Evolutionary conservation across 2,113 vertebrate genomes (phyloP).

Genomic region (Atherinomorus stipes): DNA sequence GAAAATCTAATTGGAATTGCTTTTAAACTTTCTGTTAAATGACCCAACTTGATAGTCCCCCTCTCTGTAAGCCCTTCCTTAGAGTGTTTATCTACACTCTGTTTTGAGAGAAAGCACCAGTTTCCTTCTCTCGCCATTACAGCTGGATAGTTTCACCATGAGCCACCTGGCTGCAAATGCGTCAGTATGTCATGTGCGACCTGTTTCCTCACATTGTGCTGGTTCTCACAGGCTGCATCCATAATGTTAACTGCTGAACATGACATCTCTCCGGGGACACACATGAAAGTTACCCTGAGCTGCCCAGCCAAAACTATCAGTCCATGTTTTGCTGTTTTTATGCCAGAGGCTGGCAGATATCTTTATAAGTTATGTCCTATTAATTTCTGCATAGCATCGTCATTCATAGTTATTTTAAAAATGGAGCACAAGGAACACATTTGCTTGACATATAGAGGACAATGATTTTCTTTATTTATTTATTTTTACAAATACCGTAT

Average conservation of each 20-base stretch:
- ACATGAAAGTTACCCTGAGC: background rate
- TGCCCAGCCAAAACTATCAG: conserved; percentile 10
- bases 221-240: conserved; percentile 14
- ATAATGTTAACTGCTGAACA: conserved; percentile 29
- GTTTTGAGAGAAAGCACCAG: conserved; percentile 66
- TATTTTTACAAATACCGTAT: no score
- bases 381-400: no score
- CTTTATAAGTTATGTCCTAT: background rate
- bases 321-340: background rate
- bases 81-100: conserved; percentile 23
- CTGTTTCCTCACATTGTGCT: conserved; percentile 82
- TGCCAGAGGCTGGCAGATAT: background rate
- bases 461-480: no score
- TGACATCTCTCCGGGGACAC: conserved; percentile 14
- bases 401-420: no score
- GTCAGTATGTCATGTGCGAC: conserved; percentile 64
- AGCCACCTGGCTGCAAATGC: conserved; percentile 73
- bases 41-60: conserved; percentile 1
- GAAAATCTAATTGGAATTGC: background rate
- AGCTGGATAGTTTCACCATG: conserved; percentile 47
- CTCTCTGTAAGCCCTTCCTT: background rate
- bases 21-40: background rate
- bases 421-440: no score
- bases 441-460: no score
- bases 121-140: conserved; percentile 56